Conservation (phyloP, 2,888 invertebrate genomes). For the Erebia epiphron region DNA sequence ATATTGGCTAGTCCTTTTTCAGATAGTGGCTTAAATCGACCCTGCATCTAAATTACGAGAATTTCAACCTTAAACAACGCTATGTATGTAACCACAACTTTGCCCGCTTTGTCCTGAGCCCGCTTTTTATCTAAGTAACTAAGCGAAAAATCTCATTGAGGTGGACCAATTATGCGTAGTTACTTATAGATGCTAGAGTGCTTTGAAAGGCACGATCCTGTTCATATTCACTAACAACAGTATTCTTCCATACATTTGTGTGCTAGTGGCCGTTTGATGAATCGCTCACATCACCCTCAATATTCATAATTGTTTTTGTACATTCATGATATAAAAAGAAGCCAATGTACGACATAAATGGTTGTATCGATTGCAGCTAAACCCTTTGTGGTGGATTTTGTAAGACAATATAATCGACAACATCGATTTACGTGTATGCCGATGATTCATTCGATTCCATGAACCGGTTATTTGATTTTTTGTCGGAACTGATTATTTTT, state of each 20-base stretch:
- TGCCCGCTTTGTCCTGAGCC: too few relatives aligned
- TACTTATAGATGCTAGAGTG: not conserved
- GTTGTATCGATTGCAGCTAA: constrained; percentile 46
- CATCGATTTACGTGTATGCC: constrained; percentile 54
- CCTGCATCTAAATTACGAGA: too few relatives aligned
- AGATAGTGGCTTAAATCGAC: too few relatives aligned
- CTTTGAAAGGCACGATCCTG: not conserved
- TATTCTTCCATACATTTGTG: not conserved
- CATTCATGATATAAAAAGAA: constrained; percentile 25
- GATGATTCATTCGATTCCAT: constrained; percentile 64
- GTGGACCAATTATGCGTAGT: not conserved
- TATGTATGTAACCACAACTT: too few relatives aligned
- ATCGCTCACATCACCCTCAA: constrained; percentile 11
- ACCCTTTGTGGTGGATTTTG: constrained; percentile 65
- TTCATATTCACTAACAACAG: not conserved
- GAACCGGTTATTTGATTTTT: constrained; percentile 47
- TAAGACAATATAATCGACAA: constrained; percentile 59
- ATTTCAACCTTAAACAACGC: too few relatives aligned
- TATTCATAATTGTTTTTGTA: constrained; percentile 11
- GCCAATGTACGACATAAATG: constrained; percentile 27
- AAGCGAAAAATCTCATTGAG: too few relatives aligned
- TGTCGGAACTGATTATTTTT: constrained; percentile 39
- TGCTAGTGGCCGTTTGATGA: not conserved
- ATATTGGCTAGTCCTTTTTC: too few relatives aligned
- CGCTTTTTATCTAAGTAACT: too few relatives aligned